Conservation (phyloP, 1,140 invertebrate species). For the Holcopasites calliopsidis region DNA sequence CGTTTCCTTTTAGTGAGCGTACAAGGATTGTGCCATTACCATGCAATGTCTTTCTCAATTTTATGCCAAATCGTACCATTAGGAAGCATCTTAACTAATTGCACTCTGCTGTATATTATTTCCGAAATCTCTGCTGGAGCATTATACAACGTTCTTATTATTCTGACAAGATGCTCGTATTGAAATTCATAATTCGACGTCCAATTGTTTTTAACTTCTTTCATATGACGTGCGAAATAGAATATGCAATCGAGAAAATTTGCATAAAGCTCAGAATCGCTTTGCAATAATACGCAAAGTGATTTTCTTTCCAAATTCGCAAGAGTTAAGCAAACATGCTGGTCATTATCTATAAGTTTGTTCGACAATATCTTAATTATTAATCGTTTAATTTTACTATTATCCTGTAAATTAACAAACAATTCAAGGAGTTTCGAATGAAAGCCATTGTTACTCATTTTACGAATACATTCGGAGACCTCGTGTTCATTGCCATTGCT, state of each 20-base stretch:
- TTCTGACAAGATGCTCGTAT: slow-evolving; percentile 76
- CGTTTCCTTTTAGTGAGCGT: slow-evolving; percentile 4
- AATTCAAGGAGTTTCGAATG: slow-evolving; percentile 62
- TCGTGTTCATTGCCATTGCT: slow-evolving; percentile 63
- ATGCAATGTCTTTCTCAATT: slow-evolving; percentile 63
- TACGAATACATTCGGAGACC: slow-evolving; percentile 66
- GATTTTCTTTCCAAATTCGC: slow-evolving; percentile 75
- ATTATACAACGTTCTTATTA: slow-evolving; percentile 73
- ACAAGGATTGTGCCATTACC: slow-evolving; percentile 39
- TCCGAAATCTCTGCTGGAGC: slow-evolving; percentile 54
- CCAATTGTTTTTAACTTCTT: slow-evolving; percentile 70
- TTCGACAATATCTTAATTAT: slow-evolving; percentile 77
- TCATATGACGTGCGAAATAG: slow-evolving; percentile 79
- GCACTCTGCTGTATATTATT: slow-evolving; percentile 61
- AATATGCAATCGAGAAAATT: slow-evolving; percentile 80
- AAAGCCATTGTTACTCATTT: slow-evolving; percentile 70
- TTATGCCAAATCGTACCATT: slow-evolving; percentile 70
- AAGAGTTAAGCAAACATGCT: slow-evolving; percentile 77
- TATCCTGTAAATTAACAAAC: slow-evolving; percentile 59
- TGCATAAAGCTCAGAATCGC: slow-evolving; percentile 76
- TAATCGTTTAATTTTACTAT: slow-evolving; percentile 71
- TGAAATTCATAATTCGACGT: slow-evolving; percentile 74
- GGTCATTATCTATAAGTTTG: slow-evolving; percentile 76
- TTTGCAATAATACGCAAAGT: slow-evolving; percentile 74
- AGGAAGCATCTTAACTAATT: slow-evolving; percentile 65